Evolutionary conservation across 2,113 vertebrate genomes (phyloP), one percentile per base, ranked within the genome.

Genomic region (Petaurus breviceps): DNA sequence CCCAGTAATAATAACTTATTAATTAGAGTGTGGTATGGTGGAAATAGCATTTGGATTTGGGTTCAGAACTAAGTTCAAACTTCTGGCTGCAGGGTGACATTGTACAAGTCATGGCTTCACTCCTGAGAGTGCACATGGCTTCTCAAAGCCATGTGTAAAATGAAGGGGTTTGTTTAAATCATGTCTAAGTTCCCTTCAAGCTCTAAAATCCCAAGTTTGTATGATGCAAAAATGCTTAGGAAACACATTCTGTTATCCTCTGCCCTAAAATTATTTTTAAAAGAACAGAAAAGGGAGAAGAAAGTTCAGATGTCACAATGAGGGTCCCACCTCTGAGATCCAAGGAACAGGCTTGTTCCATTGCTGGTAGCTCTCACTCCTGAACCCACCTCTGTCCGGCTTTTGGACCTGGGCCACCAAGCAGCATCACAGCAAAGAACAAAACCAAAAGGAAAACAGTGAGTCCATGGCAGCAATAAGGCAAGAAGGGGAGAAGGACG

Each of bases 321-420:
- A 90, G 4, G 28, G 14, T 3, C 91, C 68, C 94, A 98, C 98
- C 97, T 98, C 97, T 47, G 98, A 98, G 47, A 98, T 97, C 98
- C 98, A 98, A 47, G 98, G 97, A 16, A 98, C 97, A 0, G 97
- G 97, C 43, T 93, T 97, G 89, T 98, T 98, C 98, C 97, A 96
- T 96, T 92, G 94, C 89, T 98, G 43, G 92, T 97, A 98, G 97
- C 97, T 98, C 92, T 24, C 96, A 43, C 97, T 97, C 49, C 55
- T 49, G 55, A 43, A 51, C 16, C 91, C 55, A 3, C 55, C 90
- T 93, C 0, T 57, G 37, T 37, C 90, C 28, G 61, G 12, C n/a
- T 94, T 96, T 93, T 92, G 97, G 55, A 96, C 96, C 98, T 98
- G 26, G 37, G 16, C n/a, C 68, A 84, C 68, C n/a, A 84, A 84